Evolutionary conservation across 2,888 invertebrate genomes (phyloP), one percentile per base, ranked within the genome.

Genomic region (Drosophila barbarae): DNA sequence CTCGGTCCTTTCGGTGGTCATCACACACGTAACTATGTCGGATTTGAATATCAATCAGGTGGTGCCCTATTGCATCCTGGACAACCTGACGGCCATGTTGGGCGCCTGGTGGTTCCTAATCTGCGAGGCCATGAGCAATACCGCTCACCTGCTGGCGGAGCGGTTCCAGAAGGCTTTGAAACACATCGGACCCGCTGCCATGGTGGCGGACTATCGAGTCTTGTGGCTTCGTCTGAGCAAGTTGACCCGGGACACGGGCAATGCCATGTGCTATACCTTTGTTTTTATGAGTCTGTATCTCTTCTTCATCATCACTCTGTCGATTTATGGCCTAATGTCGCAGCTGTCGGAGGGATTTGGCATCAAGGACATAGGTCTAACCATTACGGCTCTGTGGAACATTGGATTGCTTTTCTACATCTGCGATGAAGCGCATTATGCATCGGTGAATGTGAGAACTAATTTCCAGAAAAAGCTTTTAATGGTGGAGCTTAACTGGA

Each of bases 381-480:
- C 93, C 0, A 90, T 94, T 39, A 94, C 94, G 1, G 94, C 93
- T 0, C 84, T 91, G 10, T 93, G 93, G 88, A 93, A 93, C 60
- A 91, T 93, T 38, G 91, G 91, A 38, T 81, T 94, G 49, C 87
- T 94, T n/a, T 94, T 93, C 87, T 93, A 93, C 73, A 92, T 94
- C 67, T 94, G 94, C 77, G 94, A 94, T 74, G 93, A 93, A 85
- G 94, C 94, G 0, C 94, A 94, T 84, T 93, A 93, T 76, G 94
- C 94, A 5, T 93, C 94, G 0, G 92, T 93, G 74, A 93, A 93
- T 87, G 94, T 93, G 86, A 91, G 93, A 52, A 93, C 93, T 0
- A 92, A 93, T 86, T 94, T 94, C 75, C 94, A 94, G 87, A 94
- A 94, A 89, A 94, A 94, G 77, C 88, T 94, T 12, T 87, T 94